Base-by-base conservation (phyloP, 1,140 invertebrate species). In the Microplitis mediator region DNA sequence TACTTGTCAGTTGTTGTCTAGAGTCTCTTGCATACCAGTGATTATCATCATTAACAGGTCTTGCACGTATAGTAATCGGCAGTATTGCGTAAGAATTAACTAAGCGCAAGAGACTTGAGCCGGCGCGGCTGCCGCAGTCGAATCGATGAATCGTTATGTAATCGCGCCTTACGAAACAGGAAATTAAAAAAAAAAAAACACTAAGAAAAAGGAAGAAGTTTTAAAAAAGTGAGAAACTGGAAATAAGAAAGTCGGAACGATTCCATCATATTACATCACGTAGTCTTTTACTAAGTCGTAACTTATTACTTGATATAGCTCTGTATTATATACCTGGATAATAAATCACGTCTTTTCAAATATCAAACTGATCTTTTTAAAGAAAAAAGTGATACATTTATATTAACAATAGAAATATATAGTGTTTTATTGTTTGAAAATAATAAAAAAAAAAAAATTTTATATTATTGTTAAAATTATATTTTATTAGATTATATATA, bases 201-300 rank as follows among this genome's bases (percentile, higher is more conserved):
- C 23, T 23, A 2, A 23, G 23, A 35, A 62, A 61, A 67, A 67
- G 58, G 62, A 71, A 63, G 51, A 45, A 61, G n/a, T 36, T 36
- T 36, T 69, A 72, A 76, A 75, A 69, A 67, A 76, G 66, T 72
- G 70, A 65, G 69, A 76, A 76, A 74, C 72, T 74, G 75, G 75
- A 76, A 74, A 74, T 74, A 76, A 74, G 75, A 76, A 76, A 74
- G 72, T 74, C 72, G 71, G 74, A 75, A 75, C 74, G 74, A 75
- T 73, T 73, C 74, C 64, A 71, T 62, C 31, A 68, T 67, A 52
- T 76, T 76, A 71, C 72, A 71, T 75, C 71, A 75, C 60, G 16
- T 62, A 73, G 65, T 71, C 69, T 66, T 66, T 68, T 51, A 62
- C 31, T 52, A 34, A 67, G 58, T 35, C 65, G 39, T 56, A 60